Base-by-base conservation (phyloP, 2,113 vertebrate genomes). In the Hystrix brachyura region DNA sequence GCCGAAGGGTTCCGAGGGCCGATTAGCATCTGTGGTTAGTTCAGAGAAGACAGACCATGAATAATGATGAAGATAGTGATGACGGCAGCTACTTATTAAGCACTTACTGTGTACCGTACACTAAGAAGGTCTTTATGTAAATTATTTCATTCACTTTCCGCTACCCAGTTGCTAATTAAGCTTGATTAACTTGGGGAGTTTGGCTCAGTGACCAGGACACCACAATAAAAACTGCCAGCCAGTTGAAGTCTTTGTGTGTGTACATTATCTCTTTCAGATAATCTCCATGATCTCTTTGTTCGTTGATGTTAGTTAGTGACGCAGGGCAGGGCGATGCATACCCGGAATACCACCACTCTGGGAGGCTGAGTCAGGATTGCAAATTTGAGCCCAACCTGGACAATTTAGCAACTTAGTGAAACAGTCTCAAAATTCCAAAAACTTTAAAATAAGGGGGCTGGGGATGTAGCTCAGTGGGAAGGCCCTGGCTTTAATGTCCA, bases 181-280 rank as follows among this genome's bases (percentile, higher is more conserved):
- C 72, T 92, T 88, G 29, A 87, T 93, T 94, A 94, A 83, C 53
- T 95, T 79, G 46, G 71, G 53, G 29, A 95, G 32, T 29, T 90
- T 71, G 81, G 65, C 62, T 38, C 65, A 87, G 34, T 53, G 89
- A 62, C 25, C 72, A 38, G 17, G 38, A 3, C 74, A 55, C 23
- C 43, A 65, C 82, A 84, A 43, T 85, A 69, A 84, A 94, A 96
- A 57, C 72, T 76, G 29, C 46, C 72, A 51, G 25, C 23, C 25
- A 51, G 43, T 11, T 83, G 65, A 90, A 91, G 46, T 53, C 29
- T 91, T 78, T 87, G 18, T 55, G 18, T 55, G 18, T 74, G 19
- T 38, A 82, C 57, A 34, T 67, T 62, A 46, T 91, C 65, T 92
- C 60, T 53, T 78, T 62, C 74, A 82, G 27, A 90, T 85, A 71